Conservation (phyloP, 2,888 invertebrate genomes). For the Thereva unica region DNA sequence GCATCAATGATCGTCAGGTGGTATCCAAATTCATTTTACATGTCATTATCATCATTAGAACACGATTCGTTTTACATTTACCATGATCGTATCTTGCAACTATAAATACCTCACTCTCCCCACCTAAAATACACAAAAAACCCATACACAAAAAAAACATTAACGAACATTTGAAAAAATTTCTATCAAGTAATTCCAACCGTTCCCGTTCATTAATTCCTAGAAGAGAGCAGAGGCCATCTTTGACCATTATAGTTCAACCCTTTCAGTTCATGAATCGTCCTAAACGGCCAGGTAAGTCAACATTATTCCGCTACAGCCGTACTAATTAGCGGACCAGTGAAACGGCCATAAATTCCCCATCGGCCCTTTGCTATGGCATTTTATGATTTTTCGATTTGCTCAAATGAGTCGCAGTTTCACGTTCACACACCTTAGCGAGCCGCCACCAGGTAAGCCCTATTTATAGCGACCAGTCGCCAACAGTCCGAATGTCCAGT, state of each 20-base stretch:
- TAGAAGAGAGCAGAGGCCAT: background rate
- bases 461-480: background rate
- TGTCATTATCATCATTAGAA: too few relatives aligned
- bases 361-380: background rate
- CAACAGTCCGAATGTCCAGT: background rate
- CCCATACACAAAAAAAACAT: too few relatives aligned
- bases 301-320: slow-evolving; percentile 6
- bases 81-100: too few relatives aligned
- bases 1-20: too few relatives aligned
- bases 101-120: too few relatives aligned
- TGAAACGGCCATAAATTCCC: slow-evolving; percentile 16
- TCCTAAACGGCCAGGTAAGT: slow-evolving; percentile 3
- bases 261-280: slow-evolving; percentile 7
- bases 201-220: slow-evolving; percentile 28
- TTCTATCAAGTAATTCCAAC: slow-evolving; percentile 3
- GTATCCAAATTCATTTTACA: too few relatives aligned
- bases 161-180: too few relatives aligned
- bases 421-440: too few relatives aligned
- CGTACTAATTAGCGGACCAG: slow-evolving; percentile 18
- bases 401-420: slow-evolving; percentile 5
- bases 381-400: slow-evolving; percentile 24
- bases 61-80: too few relatives aligned
- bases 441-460: background rate
- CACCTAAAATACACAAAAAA: too few relatives aligned
- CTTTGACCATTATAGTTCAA: slow-evolving; percentile 14